Conservation (phyloP, 2,113 vertebrate species). For the Indicator maculatus region DNA sequence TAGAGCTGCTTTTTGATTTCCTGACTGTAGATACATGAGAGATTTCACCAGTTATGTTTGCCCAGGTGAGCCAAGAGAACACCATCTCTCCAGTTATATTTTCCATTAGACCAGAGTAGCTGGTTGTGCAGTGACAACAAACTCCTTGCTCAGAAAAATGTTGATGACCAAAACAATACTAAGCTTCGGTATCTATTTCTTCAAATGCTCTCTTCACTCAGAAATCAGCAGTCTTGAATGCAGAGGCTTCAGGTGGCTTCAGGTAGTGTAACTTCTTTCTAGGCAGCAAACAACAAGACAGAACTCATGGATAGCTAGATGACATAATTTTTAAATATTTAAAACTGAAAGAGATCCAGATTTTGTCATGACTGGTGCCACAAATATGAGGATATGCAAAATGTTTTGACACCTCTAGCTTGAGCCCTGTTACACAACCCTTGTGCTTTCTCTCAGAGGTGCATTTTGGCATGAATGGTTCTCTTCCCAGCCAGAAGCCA, state of each 20-base stretch:
- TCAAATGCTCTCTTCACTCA: background rate
- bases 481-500: constrained; percentile 52
- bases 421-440: background rate
- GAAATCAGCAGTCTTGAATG: background rate
- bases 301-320: background rate
- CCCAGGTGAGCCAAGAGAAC: background rate
- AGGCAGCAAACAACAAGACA: background rate
- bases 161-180: background rate
- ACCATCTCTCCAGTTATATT: background rate
- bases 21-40: background rate
- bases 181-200: background rate
- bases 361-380: constrained; percentile 45
- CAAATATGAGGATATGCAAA: constrained; percentile 52
- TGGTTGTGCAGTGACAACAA: background rate
- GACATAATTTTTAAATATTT: background rate
- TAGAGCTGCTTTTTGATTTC: background rate
- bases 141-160: accelerated
- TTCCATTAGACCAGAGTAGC: background rate
- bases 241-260: background rate
- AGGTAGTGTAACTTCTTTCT: background rate
- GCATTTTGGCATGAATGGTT: constrained; percentile 56
- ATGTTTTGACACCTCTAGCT: constrained; percentile 60
- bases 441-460: constrained; percentile 54
- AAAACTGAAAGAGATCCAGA: background rate
- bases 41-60: background rate